Percentiles rank a stretch among this genome's conserved stretches.
These are phyloP conservation scores for Eurytoma californica DNA, from an alignment of 2,888 invertebrate genomes.

Conservation along the genomic window DNA sequence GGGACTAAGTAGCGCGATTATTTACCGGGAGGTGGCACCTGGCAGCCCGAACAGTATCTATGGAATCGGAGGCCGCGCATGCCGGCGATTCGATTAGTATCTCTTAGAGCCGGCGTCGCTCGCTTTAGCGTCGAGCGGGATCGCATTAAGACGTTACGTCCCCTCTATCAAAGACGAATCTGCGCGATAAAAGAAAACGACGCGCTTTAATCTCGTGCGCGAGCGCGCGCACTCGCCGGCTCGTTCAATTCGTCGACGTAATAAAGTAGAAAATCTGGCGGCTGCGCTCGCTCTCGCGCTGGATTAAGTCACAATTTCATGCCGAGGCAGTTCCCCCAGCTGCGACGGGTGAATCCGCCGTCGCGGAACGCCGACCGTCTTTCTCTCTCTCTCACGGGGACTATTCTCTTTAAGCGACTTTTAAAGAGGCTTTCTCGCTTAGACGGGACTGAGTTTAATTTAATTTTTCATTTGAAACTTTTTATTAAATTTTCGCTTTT, in stretches of 20 bases:
- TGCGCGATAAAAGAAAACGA: constrained; percentile 31
- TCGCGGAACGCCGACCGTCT: too few relatives aligned
- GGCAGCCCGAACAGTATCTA: constrained; percentile 16
- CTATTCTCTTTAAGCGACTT: too few relatives aligned
- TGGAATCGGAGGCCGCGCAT: constrained; percentile 40
- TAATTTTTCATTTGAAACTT: too few relatives aligned
- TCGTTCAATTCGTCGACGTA: constrained; percentile 31
- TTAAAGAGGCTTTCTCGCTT: too few relatives aligned
- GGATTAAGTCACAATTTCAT: constrained; percentile 24
- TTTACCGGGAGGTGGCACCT: constrained; percentile 11
- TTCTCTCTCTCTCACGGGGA: too few relatives aligned
- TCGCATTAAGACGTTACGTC: constrained; percentile 48
- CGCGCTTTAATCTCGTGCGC: constrained; percentile 42
- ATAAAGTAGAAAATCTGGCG: constrained; percentile 43
- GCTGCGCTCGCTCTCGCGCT: neutral
- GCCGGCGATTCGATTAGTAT: constrained; percentile 47
- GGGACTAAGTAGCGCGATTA: constrained; percentile 27
- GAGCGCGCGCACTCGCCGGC: neutral
- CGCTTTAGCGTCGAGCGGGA: constrained; percentile 36
- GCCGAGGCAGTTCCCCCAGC: neutral
- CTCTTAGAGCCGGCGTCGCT: constrained; percentile 30
- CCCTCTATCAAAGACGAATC: constrained; percentile 45
- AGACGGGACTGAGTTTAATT: too few relatives aligned
- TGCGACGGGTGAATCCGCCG: too few relatives aligned
- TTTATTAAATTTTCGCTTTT: too few relatives aligned